A percentile compares a stretch with the other conserved stretches of the same genome.
Evolutionary conservation across 2,113 vertebrate species (phyloP).

Genomic region (Charina bottae): DNA sequence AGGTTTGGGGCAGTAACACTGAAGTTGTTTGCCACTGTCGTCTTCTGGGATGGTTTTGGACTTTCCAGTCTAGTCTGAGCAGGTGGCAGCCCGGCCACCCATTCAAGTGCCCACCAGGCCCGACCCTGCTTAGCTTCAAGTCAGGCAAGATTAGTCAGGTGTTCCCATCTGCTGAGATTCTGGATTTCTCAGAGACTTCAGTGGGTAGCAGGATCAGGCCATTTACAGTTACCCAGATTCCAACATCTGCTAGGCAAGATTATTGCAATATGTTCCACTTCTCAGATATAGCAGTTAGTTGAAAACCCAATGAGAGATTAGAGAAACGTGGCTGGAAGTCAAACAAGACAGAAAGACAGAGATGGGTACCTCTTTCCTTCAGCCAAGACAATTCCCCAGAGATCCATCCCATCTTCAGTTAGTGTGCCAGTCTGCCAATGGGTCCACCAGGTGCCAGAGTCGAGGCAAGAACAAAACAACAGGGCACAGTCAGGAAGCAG

Average conservation of each 20-base stretch:
- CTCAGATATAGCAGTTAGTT: not conserved
- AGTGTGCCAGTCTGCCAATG: conserved; percentile 79
- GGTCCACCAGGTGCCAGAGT: not conserved
- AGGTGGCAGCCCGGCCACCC: not conserved
- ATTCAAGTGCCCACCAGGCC: not conserved
- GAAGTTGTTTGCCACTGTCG: not conserved
- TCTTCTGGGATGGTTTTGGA: not conserved
- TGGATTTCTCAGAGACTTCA: not conserved
- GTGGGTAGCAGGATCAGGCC: not conserved
- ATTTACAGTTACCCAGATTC: not conserved
- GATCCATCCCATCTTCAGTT: conserved; percentile 80
- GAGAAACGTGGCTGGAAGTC: not conserved
- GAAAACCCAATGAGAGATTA: no score
- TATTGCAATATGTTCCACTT: not conserved
- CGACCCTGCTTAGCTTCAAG: not conserved
- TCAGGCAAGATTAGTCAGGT: no score
- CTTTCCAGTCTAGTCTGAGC: not conserved
- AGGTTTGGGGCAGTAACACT: not conserved
- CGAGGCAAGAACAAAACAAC: not conserved
- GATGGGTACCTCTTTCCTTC: conserved; percentile 66
- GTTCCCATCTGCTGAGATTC: not conserved
- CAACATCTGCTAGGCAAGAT: not conserved
- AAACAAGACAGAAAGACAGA: not conserved
- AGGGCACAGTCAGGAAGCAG: no score
- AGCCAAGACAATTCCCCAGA: conserved; percentile 77